Conservation (phyloP, 2,113 vertebrate species). For the Oreamnos americanus region DNA sequence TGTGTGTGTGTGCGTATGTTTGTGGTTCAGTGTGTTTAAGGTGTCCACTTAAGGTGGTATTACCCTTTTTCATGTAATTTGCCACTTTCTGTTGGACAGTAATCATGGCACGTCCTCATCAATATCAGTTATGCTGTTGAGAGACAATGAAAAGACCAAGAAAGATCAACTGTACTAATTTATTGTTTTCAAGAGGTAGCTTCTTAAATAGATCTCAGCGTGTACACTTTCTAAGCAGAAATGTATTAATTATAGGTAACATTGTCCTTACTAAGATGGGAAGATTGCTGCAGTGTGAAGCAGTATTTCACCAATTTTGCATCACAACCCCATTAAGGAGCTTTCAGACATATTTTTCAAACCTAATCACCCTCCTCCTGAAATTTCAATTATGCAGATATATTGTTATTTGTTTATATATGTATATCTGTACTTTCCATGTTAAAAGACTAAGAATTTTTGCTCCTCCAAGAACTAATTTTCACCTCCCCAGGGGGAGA, state of each 20-base stretch:
- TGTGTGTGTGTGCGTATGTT: background rate
- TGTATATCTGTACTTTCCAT: background rate
- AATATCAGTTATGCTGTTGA: background rate
- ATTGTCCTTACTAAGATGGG: background rate
- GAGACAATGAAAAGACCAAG: background rate
- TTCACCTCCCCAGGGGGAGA: background rate
- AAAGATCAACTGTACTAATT: background rate
- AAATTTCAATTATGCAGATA: background rate
- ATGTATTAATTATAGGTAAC: background rate
- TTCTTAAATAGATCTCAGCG: background rate
- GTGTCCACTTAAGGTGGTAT: background rate
- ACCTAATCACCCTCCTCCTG: background rate
- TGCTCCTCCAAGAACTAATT: background rate
- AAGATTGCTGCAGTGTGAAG: background rate
- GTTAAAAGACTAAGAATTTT: background rate
- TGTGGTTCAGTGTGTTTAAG: background rate
- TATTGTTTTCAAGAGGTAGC: background rate
- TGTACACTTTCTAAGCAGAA: background rate
- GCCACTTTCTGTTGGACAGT: background rate
- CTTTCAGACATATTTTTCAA: background rate
- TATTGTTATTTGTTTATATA: background rate
- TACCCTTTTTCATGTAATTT: background rate
- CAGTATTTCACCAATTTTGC: background rate
- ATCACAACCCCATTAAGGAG: accelerated
- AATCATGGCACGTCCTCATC: background rate